These are phyloP conservation scores for Anoplolepis gracilipes DNA, from an alignment of 1,140 invertebrate species.

Conservation along the genomic window DNA sequence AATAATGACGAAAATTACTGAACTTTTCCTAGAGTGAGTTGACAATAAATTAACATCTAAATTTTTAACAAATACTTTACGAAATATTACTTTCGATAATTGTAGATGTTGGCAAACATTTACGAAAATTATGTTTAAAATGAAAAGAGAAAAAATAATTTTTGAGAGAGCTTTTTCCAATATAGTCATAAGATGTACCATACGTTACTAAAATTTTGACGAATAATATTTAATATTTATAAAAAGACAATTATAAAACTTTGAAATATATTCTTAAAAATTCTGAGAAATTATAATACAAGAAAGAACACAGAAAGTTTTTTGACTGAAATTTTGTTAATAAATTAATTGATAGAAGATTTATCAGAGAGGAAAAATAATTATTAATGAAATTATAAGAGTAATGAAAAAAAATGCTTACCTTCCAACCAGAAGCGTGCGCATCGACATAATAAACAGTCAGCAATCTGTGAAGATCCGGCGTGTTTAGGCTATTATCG, in stretches of 20 bases:
- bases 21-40: background rate
- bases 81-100: background rate
- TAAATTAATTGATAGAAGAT: background rate
- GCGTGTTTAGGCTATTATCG: conserved; percentile 80
- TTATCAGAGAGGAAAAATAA: too few species aligned
- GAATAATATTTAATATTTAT: background rate
- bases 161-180: background rate
- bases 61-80: background rate
- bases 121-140: background rate
- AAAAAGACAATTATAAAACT: background rate
- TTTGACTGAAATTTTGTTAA: background rate
- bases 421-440: conserved; percentile 87
- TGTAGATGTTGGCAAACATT: background rate
- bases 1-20: background rate
- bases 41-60: background rate
- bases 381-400: background rate
- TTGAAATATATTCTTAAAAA: background rate
- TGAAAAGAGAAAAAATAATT: too few species aligned
- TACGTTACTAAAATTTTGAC: background rate
- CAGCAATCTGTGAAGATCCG: conserved; percentile 85
- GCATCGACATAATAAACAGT: conserved; percentile 86
- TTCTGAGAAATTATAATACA: background rate
- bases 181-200: background rate
- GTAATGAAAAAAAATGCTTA: conserved; percentile 73
- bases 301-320: background rate